phyloP scores from a whole-genome alignment of 2,797 vertebrate species.

The Psittacula derbiana region DNA sequence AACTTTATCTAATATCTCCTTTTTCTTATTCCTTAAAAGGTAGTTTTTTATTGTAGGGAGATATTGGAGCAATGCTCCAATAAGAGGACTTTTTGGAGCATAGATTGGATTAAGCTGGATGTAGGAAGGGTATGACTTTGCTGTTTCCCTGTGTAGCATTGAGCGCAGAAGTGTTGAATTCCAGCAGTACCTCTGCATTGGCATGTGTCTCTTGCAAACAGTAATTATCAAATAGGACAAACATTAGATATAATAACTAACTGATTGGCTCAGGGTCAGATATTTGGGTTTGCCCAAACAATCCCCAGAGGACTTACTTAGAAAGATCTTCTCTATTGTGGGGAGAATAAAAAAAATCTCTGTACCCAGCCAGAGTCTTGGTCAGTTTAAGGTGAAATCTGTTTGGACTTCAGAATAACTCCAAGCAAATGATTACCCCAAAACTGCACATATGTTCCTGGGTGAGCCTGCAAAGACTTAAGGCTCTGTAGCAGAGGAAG shows the following conservation, averaged over 20 bases:
- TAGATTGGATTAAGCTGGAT: not conserved
- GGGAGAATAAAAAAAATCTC: not conserved
- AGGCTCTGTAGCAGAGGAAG: not conserved
- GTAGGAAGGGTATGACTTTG: not conserved
- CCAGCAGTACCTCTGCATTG: not conserved
- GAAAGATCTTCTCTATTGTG: not conserved
- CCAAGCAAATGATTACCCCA: not conserved
- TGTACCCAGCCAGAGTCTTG: not conserved
- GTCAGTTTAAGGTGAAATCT: not conserved
- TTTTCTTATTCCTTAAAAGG: accelerated
- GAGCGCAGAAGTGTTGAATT: not conserved
- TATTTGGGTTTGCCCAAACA: not conserved
- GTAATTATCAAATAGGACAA: conserved; percentile 21
- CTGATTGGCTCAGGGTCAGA: not conserved
- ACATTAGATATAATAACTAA: conserved; percentile 9
- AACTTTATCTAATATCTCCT: not conserved
- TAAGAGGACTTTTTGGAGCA: not conserved
- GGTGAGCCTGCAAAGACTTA: not conserved
- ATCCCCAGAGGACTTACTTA: not conserved
- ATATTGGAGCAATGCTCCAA: not conserved
- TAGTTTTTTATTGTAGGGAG: not conserved
- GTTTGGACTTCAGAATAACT: not conserved
- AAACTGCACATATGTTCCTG: not conserved
- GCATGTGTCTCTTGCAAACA: not conserved
- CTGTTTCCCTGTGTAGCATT: not conserved